Evolutionary conservation across 30 jellyfish, hydroid and myxozoan genomes (phyloP).

Genomic region (Pseudorhiza aurosa): DNA sequence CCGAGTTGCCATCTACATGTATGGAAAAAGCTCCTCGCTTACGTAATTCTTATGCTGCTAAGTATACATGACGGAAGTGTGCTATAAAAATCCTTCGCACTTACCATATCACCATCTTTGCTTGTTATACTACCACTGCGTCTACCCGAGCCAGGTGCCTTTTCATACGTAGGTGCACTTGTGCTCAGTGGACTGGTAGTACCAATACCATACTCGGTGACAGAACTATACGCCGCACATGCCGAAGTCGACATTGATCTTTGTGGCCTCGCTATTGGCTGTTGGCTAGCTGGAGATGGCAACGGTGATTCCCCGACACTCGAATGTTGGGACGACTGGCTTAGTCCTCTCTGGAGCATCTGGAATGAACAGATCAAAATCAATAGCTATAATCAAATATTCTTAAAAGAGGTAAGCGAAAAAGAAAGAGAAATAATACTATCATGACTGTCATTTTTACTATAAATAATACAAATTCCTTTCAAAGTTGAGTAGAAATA

Average conservation of each 20-base stretch:
- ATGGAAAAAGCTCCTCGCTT: too few species aligned
- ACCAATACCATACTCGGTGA: slow-evolving; percentile 76
- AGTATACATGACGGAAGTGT: too few species aligned
- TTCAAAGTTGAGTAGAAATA: neutral
- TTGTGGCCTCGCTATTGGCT: slow-evolving; percentile 87
- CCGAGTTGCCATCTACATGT: too few species aligned
- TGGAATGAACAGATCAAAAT: slow-evolving; percentile 22
- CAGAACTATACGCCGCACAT: slow-evolving; percentile 84
- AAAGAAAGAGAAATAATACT: too few species aligned
- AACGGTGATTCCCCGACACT: slow-evolving; percentile 86
- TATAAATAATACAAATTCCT: neutral
- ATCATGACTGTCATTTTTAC: too few species aligned
- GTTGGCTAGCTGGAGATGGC: slow-evolving; percentile 95
- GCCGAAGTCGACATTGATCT: slow-evolving; percentile 83
- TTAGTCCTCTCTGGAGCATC: slow-evolving; percentile 81
- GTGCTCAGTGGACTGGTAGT: slow-evolving; percentile 71
- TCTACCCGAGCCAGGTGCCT: slow-evolving; percentile 99
- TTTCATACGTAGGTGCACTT: slow-evolving; percentile 95
- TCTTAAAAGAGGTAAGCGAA: too few species aligned
- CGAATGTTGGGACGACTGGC: slow-evolving; percentile 79
- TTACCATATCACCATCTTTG: slow-evolving; percentile 86
- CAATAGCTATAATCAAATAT: neutral
- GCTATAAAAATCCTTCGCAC: too few species aligned
- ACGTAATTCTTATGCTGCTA: too few species aligned
- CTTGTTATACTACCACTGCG: slow-evolving; percentile 92